phyloP scores from a whole-genome alignment of 2,888 invertebrate species.

The Dryobota labecula region DNA sequence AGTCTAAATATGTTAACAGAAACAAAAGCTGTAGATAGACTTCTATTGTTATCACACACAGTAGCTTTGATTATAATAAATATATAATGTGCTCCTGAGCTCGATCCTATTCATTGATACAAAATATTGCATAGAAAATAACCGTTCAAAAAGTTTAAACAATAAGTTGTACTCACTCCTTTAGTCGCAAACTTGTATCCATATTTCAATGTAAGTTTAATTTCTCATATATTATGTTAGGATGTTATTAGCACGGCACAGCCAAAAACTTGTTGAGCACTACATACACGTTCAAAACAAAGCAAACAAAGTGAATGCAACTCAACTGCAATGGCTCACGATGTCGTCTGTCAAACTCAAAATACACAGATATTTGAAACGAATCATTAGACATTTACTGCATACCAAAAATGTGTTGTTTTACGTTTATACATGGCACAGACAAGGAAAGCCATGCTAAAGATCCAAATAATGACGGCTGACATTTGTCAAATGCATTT shows the following conservation, averaged over 20 bases:
- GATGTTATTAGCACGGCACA: slow-evolving; percentile 45
- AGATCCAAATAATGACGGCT: not conserved
- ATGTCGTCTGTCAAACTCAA: slow-evolving; percentile 44
- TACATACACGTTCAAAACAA: slow-evolving; percentile 63
- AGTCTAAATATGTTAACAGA: not conserved
- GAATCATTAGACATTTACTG: not conserved
- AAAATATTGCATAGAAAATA: slow-evolving; percentile 37
- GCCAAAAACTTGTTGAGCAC: slow-evolving; percentile 58
- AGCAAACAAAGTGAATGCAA: slow-evolving; percentile 70
- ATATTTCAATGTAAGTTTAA: slow-evolving; percentile 41
- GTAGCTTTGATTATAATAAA: slow-evolving; percentile 23
- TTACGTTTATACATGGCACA: not conserved
- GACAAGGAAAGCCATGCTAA: slow-evolving; percentile 37
- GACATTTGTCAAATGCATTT: slow-evolving; percentile 53
- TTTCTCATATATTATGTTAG: slow-evolving; percentile 36
- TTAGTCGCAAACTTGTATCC: slow-evolving; percentile 37
- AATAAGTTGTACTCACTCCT: slow-evolving; percentile 59
- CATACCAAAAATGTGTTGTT: slow-evolving; percentile 15
- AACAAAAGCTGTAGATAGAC: slow-evolving; percentile 21
- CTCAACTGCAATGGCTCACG: slow-evolving; percentile 54
- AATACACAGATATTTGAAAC: slow-evolving; percentile 1
- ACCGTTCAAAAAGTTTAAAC: slow-evolving; percentile 53
- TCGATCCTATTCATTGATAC: slow-evolving; percentile 4
- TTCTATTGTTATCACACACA: slow-evolving; percentile 41
- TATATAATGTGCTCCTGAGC: slow-evolving; percentile 10